phyloP scores from a whole-genome alignment of 2,113 vertebrate genomes.

The Microcebus ravelobensis region DNA sequence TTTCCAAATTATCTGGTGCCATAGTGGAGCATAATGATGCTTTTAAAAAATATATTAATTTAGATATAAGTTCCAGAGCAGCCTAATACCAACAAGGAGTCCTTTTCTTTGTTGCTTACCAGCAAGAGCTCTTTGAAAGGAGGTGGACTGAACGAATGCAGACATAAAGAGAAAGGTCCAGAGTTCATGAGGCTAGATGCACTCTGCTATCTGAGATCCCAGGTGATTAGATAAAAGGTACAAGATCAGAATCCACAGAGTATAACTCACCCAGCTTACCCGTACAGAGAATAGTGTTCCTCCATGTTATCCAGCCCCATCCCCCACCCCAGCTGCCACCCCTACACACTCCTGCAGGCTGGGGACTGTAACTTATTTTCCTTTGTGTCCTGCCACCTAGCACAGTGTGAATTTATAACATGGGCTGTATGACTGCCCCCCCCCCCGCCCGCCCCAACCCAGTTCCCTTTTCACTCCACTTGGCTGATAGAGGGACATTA shows the following conservation, averaged over 20 bases:
- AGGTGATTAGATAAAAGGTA: conserved; percentile 40
- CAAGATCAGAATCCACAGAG: neutral
- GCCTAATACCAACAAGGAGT: neutral
- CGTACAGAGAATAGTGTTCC: neutral
- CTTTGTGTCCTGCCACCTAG: neutral
- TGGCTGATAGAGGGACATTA: neutral
- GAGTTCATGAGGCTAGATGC: neutral
- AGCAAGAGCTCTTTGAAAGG: neutral
- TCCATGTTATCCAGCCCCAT: neutral
- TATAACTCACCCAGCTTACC: neutral
- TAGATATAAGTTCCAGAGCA: neutral
- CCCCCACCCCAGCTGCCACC: neutral
- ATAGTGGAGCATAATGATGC: too few species aligned
- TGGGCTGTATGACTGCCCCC: neutral
- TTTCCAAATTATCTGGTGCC: neutral
- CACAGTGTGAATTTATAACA: neutral
- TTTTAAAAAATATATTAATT: neutral
- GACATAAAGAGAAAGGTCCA: neutral
- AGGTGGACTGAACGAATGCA: neutral
- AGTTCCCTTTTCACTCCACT: neutral
- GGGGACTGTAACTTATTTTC: neutral
- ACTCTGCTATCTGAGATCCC: conserved; percentile 38
- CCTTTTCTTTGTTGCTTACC: conserved; percentile 27
- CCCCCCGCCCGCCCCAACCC: too few species aligned
- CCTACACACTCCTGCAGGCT: neutral